Conservation (phyloP, 2,113 vertebrate species). For the Fregata magnificens region DNA sequence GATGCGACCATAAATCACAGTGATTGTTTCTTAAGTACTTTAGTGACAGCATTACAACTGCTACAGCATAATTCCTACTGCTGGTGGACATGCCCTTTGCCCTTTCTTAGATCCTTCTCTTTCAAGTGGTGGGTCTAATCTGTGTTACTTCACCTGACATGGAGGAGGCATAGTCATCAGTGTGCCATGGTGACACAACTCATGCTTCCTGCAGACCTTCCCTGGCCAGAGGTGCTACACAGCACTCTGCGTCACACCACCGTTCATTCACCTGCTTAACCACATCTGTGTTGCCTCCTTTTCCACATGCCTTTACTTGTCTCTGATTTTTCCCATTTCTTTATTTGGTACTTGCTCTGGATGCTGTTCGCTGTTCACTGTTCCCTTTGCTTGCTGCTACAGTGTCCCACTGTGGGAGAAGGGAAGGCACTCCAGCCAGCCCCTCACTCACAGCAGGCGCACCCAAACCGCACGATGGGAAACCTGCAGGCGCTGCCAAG, state of each 20-base stretch:
- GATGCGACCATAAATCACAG: not conserved
- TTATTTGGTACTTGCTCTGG: not conserved
- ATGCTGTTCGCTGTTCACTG: not conserved
- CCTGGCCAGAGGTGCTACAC: not conserved
- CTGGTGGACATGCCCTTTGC: not conserved
- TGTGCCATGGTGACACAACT: not conserved
- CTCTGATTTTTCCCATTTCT: not conserved
- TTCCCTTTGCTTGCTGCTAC: not conserved
- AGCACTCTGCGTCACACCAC: not conserved
- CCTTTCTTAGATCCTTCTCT: not conserved
- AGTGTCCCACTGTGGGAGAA: not conserved
- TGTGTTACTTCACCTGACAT: not conserved
- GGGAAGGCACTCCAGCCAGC: rapidly evolving
- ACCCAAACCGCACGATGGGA: not conserved
- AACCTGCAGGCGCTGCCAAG: not conserved
- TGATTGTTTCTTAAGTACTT: not conserved
- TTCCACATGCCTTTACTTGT: not conserved
- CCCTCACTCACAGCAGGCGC: not conserved
- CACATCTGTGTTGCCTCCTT: not conserved
- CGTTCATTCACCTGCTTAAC: not conserved
- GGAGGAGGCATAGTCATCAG: not conserved
- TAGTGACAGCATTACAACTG: not conserved
- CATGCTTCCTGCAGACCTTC: not conserved
- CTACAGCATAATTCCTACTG: not conserved
- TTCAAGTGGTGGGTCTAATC: not conserved